Percentiles rank a stretch among this genome's conserved stretches.
phyloP scores from a whole-genome alignment of 2,113 vertebrate species.

The Coreoperca whiteheadi region DNA sequence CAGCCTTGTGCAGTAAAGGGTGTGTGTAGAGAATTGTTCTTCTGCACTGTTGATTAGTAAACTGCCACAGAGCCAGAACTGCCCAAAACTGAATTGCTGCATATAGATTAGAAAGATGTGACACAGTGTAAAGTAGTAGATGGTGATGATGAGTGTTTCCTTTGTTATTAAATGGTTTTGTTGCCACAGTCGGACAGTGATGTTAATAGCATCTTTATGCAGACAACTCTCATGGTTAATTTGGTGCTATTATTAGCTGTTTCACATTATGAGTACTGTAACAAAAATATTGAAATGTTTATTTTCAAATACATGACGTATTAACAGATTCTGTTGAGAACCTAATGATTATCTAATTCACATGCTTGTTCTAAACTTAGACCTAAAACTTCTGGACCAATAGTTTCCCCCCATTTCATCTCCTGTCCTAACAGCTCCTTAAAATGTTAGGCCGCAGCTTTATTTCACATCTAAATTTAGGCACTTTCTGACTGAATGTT shows the following conservation, averaged over 20 bases:
- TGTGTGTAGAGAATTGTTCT: constrained; percentile 42
- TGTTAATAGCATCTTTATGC: not conserved
- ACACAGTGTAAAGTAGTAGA: not conserved
- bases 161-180: constrained; percentile 7
- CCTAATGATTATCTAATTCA: not conserved
- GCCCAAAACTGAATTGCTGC: not conserved
- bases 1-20: constrained; percentile 55
- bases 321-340: not conserved
- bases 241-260: not conserved
- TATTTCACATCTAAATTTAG: not conserved
- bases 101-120: constrained; percentile 15
- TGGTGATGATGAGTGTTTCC: not conserved
- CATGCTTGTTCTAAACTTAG: not conserved
- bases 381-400: not conserved
- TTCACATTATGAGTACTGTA: not conserved
- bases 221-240: not conserved
- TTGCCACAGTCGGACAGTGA: not conserved
- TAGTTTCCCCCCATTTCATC: not conserved
- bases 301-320: not conserved
- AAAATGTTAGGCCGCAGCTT: not conserved
- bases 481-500: not conserved
- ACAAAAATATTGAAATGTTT: not conserved
- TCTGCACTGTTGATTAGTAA: constrained; percentile 67
- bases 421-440: not conserved
- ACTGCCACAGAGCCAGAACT: constrained; percentile 19